Evolutionary conservation across 2,888 invertebrate species (phyloP), one percentile per base, ranked within the genome.

Genomic region (Sarcophaga variegata): DNA sequence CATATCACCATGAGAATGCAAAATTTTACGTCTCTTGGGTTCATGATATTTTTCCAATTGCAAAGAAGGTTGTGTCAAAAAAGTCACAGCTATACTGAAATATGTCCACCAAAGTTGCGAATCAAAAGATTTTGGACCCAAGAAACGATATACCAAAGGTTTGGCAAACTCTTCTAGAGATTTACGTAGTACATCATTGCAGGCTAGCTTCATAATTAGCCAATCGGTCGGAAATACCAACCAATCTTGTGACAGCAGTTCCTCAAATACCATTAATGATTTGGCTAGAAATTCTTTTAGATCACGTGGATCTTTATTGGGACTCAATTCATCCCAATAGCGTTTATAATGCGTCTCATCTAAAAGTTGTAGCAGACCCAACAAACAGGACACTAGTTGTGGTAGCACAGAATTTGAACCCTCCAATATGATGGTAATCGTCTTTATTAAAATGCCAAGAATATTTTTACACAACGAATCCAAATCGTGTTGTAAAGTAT

Each of bases 121-220:
- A 93, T 97, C 97, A 92, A 97, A 97, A 60, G 96, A 96, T 90
- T 95, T 95, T 20, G 95, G 95, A 5, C 95, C 96, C 63, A 98
- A 94, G 92, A 98, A 98, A 88, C 97, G 95, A 90, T 97, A 97
- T 2, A 97, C 96, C 76, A 98, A 94, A 0, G 98, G 97, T 90
- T 97, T 97, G 0, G 98, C 97, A 85, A 98, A 95, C 91, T 98
- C 97, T 92, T 98, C 97, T 22, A 98, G 94, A 0, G 98, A 96
- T 67, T 96, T 96, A 22, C 98, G 94, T 83, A 98, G 95, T 0
- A 97, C 96, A 93, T 96, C 96, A 92, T 98, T 98, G 76, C 97
- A 96, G 81, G 97, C 96, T 94, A 99, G 96, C 91, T 97, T 96
- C 93, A 99, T 96, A 14, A 98, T 96, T 89, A 98, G 95, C 99